Evolutionary conservation across 2,888 invertebrate species (phyloP), one percentile per base, ranked within the genome.

Genomic region (Cyclophora albipunctata): DNA sequence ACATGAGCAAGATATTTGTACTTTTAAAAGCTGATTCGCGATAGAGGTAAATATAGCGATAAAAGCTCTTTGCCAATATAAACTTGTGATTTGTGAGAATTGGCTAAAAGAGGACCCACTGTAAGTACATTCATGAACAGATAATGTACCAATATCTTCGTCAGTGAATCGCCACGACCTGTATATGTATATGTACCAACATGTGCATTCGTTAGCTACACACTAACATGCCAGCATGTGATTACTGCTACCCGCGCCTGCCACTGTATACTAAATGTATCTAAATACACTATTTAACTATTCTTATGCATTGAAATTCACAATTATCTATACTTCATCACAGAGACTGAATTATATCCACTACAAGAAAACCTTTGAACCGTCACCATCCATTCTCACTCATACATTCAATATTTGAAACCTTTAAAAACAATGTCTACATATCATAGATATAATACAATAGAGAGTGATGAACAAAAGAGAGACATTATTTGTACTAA

Each of bases 401-500:
- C 81, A 71, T 65, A 73, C 78, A 78, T 43, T 43, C 71, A 60
- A 63, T 67, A 72, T 62, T 64, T 71, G 62, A 69, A 73, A 72
- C 71, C 64, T 75, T 72, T 20, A 20, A 75, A 65, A 65, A 67
- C 73, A 75, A 66, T 76, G 75, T 74, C 76, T 80, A 82, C 63
- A 77, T 66, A 73, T 72, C 72, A 75, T 67, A 71, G 69, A 75
- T 72, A 77, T 68, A 67, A 79, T 81, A 84, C 79, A 81, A 75
- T 85, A 88, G 87, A 88, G 86, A 86, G 88, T 85, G 79, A 78
- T 79, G 74, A 82, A 77, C 79, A 74, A 80, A 76, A 88, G 87
- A 88, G 88, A 88, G 88, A 88, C 85, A 78, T 80, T 73, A 66
- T 84, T 86, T 86, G 84, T 83, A 86, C 85, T 85, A 84, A 73